These are phyloP conservation scores for Papilio gigon DNA, from an alignment of 2,888 invertebrate species.

Conservation along the genomic window DNA sequence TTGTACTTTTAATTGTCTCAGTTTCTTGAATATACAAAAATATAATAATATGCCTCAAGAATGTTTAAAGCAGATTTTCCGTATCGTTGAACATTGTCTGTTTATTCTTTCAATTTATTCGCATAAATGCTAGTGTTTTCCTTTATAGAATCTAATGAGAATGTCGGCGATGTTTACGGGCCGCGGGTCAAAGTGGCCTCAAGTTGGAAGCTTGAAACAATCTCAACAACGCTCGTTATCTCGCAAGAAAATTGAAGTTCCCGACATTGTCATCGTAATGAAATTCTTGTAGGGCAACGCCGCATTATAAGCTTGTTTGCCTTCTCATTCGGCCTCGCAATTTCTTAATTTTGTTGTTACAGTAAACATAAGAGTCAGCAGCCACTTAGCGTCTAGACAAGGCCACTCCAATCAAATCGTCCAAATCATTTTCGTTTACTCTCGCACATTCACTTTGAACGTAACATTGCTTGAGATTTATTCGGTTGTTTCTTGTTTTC, in stretches of 20 bases:
- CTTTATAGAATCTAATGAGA: constrained; percentile 69
- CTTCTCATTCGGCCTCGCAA: constrained; percentile 36
- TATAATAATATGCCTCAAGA: not conserved
- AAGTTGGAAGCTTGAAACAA: constrained; percentile 69
- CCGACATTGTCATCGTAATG: constrained; percentile 77
- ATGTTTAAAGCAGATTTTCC: constrained; percentile 21
- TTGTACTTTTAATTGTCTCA: no score
- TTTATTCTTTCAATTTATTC: constrained; percentile 52
- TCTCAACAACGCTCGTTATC: constrained; percentile 72
- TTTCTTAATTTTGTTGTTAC: constrained; percentile 44
- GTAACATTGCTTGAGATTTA: constrained; percentile 1
- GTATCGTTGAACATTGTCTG: constrained; percentile 45
- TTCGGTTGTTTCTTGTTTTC: not conserved
- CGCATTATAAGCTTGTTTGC: constrained; percentile 45
- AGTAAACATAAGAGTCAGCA: constrained; percentile 41
- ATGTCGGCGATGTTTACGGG: constrained; percentile 71
- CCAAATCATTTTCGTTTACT: constrained; percentile 25
- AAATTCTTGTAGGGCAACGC: constrained; percentile 69
- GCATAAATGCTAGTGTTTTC: constrained; percentile 63
- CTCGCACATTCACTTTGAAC: constrained; percentile 13
- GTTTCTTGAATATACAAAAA: not conserved
- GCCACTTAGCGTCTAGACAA: constrained; percentile 31
- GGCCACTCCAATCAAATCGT: constrained; percentile 31
- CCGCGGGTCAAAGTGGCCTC: constrained; percentile 75
- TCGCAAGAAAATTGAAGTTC: constrained; percentile 72